Base-by-base conservation (phyloP, 2,797 vertebrate genomes). In the Melopsittacus undulatus region DNA sequence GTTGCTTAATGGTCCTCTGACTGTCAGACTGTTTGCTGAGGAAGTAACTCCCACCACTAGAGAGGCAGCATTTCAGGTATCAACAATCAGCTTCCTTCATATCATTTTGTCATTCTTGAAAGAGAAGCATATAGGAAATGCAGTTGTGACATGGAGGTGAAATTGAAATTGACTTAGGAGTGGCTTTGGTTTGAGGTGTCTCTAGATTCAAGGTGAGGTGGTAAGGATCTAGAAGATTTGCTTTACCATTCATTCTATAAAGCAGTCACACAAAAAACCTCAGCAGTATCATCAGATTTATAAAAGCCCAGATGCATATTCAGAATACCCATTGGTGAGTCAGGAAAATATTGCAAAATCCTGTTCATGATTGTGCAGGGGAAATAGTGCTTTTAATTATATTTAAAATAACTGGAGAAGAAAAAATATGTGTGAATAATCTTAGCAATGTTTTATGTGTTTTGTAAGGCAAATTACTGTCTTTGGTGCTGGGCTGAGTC, bases 1-100 rank as follows among this genome's bases (percentile, higher is more conserved):
- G 32, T 36, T 75, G 20, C 30, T 83, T 48, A 23, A 29, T 48
- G 34, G 20, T 69, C 24, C 19, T 66, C 36, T 79, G 48, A 22
- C 26, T 81, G 29, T 34, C 67, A 64, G 45, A 27, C 11, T 1
- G 1, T 43, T 89, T 75, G 18, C 34, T 68, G 34, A 54, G 40
- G 70, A 62, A 73, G 17, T 45, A 52, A 69, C 48, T 79, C 32
- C 32, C 22, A 29, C 1, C 4, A 3, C 4, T 51, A 14, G 13
- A 16, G 48, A 69, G 27, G 27, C 24, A 76, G 30, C n/a, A 40
- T 79, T 84, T 27, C 59, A 59, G 29, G 9, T 48, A 34, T 43
- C 84, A 54, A 24, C 40, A 63, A 0, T 11, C 0, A 0, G 6
- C 38, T 92, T 82, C 36, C n/a, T 91, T 11, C 3, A 27, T 18